A percentile compares a stretch with the other conserved stretches of the same genome.
Evolutionary conservation across 2,888 invertebrate genomes (phyloP).

Genomic region (Phragmatobia fuliginosa): DNA sequence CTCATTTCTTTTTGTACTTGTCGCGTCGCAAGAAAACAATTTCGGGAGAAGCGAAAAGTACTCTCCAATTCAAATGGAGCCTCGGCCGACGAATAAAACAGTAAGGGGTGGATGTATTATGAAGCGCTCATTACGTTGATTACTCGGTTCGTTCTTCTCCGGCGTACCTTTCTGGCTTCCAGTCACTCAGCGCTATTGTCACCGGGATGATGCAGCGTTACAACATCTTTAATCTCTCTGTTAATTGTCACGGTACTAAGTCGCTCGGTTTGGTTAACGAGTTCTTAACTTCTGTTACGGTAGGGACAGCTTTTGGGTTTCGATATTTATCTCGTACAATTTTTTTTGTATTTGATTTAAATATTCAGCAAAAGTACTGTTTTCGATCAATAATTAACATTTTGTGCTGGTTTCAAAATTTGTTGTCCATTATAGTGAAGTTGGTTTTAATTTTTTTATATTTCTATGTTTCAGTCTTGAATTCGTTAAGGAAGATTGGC

Average conservation of each 20-base stretch:
- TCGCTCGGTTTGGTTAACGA: constrained; percentile 71
- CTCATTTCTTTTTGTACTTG: constrained; percentile 16
- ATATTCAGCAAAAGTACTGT: too few relatives aligned
- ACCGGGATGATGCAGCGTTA: constrained; percentile 58
- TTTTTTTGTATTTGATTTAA: too few relatives aligned
- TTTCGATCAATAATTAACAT: too few relatives aligned
- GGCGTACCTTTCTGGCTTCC: constrained; percentile 48
- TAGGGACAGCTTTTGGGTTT: constrained; percentile 45
- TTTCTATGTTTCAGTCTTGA: neutral
- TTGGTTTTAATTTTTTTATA: neutral
- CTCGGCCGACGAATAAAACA: constrained; percentile 40
- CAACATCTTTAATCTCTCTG: constrained; percentile 71
- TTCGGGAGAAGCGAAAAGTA: constrained; percentile 32
- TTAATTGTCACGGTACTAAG: constrained; percentile 74
- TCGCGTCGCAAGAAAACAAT: constrained; percentile 24
- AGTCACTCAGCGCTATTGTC: constrained; percentile 59
- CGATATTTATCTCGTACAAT: constrained; percentile 17
- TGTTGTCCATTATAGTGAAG: neutral
- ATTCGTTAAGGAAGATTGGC: neutral
- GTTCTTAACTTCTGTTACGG: constrained; percentile 75
- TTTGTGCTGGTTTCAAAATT: neutral
- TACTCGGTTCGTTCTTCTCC: constrained; percentile 43
- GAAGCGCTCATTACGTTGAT: constrained; percentile 57
- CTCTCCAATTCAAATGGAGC: constrained; percentile 43
- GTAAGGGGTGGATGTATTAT: constrained; percentile 37